A percentile compares a stretch with the other conserved stretches of the same genome.
phyloP scores from a whole-genome alignment of 64 coral and sea anemone species.

The Trachythela sp. region DNA sequence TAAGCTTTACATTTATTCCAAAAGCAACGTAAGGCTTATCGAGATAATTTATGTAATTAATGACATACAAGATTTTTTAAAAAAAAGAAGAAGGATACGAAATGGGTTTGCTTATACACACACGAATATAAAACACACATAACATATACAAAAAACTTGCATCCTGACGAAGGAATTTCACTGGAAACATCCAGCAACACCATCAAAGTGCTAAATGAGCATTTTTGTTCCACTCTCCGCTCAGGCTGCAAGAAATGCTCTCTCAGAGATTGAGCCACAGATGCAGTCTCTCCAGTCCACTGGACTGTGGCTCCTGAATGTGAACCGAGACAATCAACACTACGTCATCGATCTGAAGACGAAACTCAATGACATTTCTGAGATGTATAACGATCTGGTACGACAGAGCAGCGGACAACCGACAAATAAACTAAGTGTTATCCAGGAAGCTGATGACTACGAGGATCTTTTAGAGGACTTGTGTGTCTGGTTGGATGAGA shows the following conservation, averaged over 20 bases:
- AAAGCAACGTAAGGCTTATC: too few relatives aligned
- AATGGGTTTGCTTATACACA: too few relatives aligned
- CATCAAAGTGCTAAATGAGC: background rate
- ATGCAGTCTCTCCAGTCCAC: background rate
- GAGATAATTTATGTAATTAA: too few relatives aligned
- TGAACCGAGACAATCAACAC: background rate
- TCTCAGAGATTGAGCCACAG: background rate
- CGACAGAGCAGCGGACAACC: background rate
- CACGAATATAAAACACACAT: too few relatives aligned
- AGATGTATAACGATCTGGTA: background rate
- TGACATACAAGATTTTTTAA: too few relatives aligned
- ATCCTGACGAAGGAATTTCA: too few relatives aligned
- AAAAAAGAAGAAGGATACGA: too few relatives aligned
- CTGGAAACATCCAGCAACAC: too few relatives aligned
- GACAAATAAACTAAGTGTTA: background rate
- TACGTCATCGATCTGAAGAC: background rate
- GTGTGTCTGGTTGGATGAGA: constrained; percentile 3
- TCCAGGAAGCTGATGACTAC: constrained; percentile 13
- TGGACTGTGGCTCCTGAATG: constrained; percentile 6
- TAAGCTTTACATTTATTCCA: too few relatives aligned
- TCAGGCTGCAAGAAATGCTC: constrained; percentile 4
- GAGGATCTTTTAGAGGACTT: background rate
- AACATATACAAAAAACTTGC: too few relatives aligned
- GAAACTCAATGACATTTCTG: background rate
- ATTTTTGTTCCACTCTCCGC: background rate